Evolutionary conservation across 2,797 vertebrate species (phyloP).

Genomic region (Acanthiza pusilla): DNA sequence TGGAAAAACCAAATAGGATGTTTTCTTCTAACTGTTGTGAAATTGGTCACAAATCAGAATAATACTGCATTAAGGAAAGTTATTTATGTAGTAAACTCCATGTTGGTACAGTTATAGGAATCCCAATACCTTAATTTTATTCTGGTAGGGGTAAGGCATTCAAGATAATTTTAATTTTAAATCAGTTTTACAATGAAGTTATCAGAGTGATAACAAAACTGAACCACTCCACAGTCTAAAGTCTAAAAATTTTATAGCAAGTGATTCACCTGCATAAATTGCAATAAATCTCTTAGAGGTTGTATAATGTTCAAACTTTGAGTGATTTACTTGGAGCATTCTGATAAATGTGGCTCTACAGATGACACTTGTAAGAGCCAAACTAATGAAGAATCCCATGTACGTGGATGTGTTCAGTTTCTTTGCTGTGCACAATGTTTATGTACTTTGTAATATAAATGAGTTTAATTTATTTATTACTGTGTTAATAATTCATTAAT

Average conservation of each 20-base stretch:
- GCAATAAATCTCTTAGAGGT: not conserved
- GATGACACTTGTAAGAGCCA: not conserved
- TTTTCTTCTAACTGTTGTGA: not conserved
- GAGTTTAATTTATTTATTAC: constrained; percentile 4
- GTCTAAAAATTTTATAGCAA: not conserved
- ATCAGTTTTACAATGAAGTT: not conserved
- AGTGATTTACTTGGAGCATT: not conserved
- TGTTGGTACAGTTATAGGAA: not conserved
- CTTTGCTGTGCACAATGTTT: not conserved
- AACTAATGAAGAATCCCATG: not conserved
- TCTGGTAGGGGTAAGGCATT: not conserved
- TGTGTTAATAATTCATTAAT: constrained; percentile 1
- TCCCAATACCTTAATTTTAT: not conserved
- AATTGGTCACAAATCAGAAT: not conserved
- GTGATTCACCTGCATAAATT: not conserved
- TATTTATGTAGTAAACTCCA: not conserved
- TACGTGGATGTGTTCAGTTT: not conserved
- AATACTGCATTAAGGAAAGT: not conserved
- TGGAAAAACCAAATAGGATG: not conserved
- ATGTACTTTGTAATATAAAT: not conserved
- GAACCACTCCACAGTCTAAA: not conserved
- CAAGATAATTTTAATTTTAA: not conserved
- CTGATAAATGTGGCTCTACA: rapidly evolving
- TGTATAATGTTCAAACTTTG: not conserved
- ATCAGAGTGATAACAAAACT: not conserved